Base-by-base conservation (phyloP, 2,888 invertebrate genomes). In the Zaprionus obscuricornis region DNA sequence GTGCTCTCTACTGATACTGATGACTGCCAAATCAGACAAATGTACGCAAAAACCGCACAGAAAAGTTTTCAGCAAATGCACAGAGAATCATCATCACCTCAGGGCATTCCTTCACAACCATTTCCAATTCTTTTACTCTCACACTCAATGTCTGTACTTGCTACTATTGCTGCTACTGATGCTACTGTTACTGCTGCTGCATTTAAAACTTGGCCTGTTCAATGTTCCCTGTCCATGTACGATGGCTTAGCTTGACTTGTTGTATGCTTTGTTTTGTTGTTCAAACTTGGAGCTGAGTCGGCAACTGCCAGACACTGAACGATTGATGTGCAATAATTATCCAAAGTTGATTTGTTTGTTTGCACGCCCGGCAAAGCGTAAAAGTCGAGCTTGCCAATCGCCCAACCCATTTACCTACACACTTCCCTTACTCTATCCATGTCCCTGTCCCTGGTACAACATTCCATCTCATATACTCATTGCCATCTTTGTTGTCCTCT, bases 291-390 rank as follows among this genome's bases (percentile, higher is more conserved):
- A 47, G 68, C 66, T 62, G 68, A 71, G 50, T 69, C 68, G 71
- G 71, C 71, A 66, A 26, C 60, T 71, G 68, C 46, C 71, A 69
- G 66, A 54, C 64, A 57, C 63, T 68, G 66, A 78, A 76, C 73
- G 84, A 87, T 87, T 85, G 87, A 87, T 87, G 86, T 81, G 85
- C 72, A 78, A 85, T 87, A 88, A 88, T 88, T 88, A 85, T 86
- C 86, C 78, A 76, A 86, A 87, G 85, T 87, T 87, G 85, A 84
- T 88, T 88, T 86, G 85, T 87, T 87, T 87, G 85, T 85, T 85
- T 88, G 86, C 77, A 76, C 70, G 74, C 51, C 81, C 67, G 67
- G 70, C 77, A 77, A 76, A 77, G 77, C 77, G 77, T 73, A 70
- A 73, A 77, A 77, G 84, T 81, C 84, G 81, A 73, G 77, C 84